Evolutionary conservation across 2,888 invertebrate species (phyloP), one percentile per base, ranked within the genome.

Genomic region (Disparrhopalites patrizii): DNA sequence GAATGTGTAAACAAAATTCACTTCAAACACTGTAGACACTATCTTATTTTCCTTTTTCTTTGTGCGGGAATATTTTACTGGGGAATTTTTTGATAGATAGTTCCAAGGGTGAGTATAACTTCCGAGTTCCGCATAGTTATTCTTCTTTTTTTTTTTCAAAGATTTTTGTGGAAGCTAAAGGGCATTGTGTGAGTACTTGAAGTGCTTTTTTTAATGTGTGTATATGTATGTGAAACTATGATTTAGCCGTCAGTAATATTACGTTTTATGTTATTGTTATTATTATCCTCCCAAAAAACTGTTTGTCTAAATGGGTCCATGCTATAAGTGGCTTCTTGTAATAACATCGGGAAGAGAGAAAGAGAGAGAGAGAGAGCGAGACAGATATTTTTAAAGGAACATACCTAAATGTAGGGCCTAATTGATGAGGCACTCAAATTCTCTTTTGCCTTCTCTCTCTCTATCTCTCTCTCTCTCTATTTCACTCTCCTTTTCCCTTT

Each of bases 311-410:
- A 13, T 60, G 38, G 3, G 28, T 15, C 3, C 7, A 52, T 31
- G 33, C 30, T 20, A 30, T 40, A 23, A 61, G 61, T 31, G 61
- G 51, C 23, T 31, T 61, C 52, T 50, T 61, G 25, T 61, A 52
- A 61, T 27, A 61, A 61, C 61, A 61, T 8, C n/a, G n/a, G n/a
- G n/a, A n/a, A n/a, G n/a, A n/a, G n/a, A n/a, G n/a, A 10, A 30
- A 15, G 30, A 10, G 23, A 31, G 27, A 43, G 43, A 60, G 47
- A n/a, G n/a, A n/a, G n/a, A n/a, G n/a, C n/a, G 47, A 47, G 47
- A 47, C 47, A 47, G n/a, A n/a, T n/a, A n/a, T n/a, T 25, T 47
- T 47, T 47, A 20, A 47, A 25, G 47, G 13, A 47, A 47, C n/a
- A n/a, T 52, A 51, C 43, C 10, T 47, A 52, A 36, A 61, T 55